A percentile compares a stretch with the other conserved stretches of the same genome.
Conservation (phyloP, 92 coral and sea anemone genomes). For the Umimayanthus chanpuru region DNA sequence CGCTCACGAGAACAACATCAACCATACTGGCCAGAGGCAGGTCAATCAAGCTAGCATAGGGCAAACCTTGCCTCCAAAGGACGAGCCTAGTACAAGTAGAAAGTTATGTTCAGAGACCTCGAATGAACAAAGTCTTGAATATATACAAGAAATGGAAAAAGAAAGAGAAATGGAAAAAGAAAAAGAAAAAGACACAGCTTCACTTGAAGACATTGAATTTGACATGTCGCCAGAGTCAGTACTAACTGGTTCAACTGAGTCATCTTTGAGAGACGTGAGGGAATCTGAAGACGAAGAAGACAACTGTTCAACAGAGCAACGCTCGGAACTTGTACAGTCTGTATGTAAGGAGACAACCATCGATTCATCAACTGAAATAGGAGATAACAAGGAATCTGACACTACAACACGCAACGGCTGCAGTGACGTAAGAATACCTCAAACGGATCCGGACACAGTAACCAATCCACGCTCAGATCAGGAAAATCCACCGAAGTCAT, state of each 20-base stretch:
- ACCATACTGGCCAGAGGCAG: not conserved
- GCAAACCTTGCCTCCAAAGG: not conserved
- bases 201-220: slow-evolving; percentile 34
- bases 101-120: not conserved
- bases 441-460: not conserved
- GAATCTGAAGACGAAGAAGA: not conserved
- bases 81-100: not conserved
- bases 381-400: not conserved
- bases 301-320: not conserved
- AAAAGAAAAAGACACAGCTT: not conserved
- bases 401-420: not conserved
- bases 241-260: not conserved
- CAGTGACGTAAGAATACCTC: not conserved
- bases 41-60: too few relatives aligned
- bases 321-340: not conserved
- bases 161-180: not conserved
- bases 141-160: not conserved
- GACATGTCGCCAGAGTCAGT: slow-evolving; percentile 15
- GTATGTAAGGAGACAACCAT: not conserved
- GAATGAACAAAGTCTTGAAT: not conserved
- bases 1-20: not conserved
- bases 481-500: not conserved
- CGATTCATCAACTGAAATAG: slow-evolving; percentile 10
- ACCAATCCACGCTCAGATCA: not conserved
- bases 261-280: not conserved